Percentiles rank a stretch among this genome's conserved stretches.
phyloP scores from a whole-genome alignment of 2,113 vertebrate genomes.

The Madoqua kirkii region DNA sequence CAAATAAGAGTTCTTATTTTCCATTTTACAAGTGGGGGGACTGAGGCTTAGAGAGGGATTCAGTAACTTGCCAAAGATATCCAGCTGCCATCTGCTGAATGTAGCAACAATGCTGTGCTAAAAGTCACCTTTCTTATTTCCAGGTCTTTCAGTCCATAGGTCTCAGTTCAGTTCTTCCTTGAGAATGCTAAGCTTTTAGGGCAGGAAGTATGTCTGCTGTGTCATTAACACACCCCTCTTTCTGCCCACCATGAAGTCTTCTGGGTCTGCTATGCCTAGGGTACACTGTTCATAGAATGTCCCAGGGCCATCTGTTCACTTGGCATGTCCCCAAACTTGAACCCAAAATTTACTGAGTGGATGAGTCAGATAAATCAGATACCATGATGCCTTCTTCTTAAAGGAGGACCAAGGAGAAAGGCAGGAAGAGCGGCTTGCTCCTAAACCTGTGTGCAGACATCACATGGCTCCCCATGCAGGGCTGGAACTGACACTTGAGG shows the following conservation, averaged over 20 bases:
- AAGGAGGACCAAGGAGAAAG: background rate
- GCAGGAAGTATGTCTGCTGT: background rate
- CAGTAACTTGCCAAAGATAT: background rate
- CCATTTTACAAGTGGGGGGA: background rate
- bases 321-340: background rate
- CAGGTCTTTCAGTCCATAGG: background rate
- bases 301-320: background rate
- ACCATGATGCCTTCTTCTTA: background rate
- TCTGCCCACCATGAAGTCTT: background rate
- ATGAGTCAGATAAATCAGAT: too few species aligned
- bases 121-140: background rate
- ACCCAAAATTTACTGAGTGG: background rate
- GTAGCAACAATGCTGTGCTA: too few species aligned
- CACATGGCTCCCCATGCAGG: background rate
- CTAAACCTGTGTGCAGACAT: background rate
- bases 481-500: background rate
- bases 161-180: background rate
- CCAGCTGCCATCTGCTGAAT: background rate
- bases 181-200: background rate
- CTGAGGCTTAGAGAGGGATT: background rate
- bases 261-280: background rate
- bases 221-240: background rate
- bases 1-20: background rate
- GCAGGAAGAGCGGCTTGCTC: accelerated
- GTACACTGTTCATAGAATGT: background rate